Conservation (phyloP, 2,888 invertebrate species). For the Tetanocera ferruginea region DNA sequence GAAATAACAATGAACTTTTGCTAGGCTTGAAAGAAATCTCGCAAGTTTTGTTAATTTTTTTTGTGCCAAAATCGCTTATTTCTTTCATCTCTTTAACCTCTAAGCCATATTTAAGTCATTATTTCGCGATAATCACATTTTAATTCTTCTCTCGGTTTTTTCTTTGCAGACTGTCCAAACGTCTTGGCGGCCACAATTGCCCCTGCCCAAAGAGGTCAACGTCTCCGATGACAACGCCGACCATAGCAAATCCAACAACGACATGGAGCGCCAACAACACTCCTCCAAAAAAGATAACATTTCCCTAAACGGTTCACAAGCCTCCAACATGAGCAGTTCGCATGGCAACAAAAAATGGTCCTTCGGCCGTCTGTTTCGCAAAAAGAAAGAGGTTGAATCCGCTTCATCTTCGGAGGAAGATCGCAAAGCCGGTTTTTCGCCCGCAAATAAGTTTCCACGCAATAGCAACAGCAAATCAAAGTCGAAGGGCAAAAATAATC, state of each 20-base stretch:
- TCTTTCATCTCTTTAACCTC: no score
- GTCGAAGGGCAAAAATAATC: slow-evolving; percentile 45
- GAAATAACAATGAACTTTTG: no score
- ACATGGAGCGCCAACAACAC: slow-evolving; percentile 55
- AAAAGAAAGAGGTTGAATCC: slow-evolving; percentile 74
- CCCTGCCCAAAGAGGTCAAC: slow-evolving; percentile 66
- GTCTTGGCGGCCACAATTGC: slow-evolving; percentile 69
- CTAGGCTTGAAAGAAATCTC: no score
- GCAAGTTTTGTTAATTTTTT: no score
- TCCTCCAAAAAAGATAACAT: slow-evolving; percentile 46
- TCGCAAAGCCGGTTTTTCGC: slow-evolving; percentile 68
- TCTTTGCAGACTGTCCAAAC: slow-evolving; percentile 68
- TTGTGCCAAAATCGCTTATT: no score
- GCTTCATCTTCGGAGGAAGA: slow-evolving; percentile 69
- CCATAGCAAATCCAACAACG: slow-evolving; percentile 50
- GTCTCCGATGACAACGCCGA: slow-evolving; percentile 57
- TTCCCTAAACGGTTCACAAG: slow-evolving; percentile 46
- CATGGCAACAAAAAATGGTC: slow-evolving; percentile 79
- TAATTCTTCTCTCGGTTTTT: background rate
- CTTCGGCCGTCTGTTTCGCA: slow-evolving; percentile 82
- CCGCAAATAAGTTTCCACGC: slow-evolving; percentile 61
- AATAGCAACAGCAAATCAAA: slow-evolving; percentile 65
- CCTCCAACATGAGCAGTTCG: slow-evolving; percentile 51
- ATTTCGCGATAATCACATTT: no score
- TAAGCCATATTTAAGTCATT: no score